These are phyloP conservation scores for Atrina japonica DNA, from an alignment of 2,888 invertebrate genomes.

Conservation along the genomic window DNA sequence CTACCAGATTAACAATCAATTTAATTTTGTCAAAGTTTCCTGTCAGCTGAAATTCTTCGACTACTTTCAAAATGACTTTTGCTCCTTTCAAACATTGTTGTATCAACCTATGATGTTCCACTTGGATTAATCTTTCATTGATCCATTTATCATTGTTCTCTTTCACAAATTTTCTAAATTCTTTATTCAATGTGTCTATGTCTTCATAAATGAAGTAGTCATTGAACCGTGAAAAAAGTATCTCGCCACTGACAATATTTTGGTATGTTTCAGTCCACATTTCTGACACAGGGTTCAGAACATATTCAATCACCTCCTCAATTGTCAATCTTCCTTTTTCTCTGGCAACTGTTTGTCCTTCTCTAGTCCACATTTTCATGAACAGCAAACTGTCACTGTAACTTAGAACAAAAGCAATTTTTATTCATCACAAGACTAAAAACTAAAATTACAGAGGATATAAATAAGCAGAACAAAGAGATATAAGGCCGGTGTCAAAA, in stretches of 20 bases:
- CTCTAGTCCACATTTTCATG: conserved; percentile 20
- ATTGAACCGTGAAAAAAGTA: conserved; percentile 32
- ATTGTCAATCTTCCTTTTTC: conserved; percentile 7
- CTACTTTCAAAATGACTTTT: conserved; percentile 35
- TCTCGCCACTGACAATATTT: conserved; percentile 26
- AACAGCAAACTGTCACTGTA: conserved; percentile 8
- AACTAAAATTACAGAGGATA: too few relatives aligned
- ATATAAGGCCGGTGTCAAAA: too few relatives aligned
- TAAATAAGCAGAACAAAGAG: too few relatives aligned
- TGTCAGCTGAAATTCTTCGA: conserved; percentile 25
- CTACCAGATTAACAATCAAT: conserved; percentile 31
- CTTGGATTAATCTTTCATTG: conserved; percentile 27
- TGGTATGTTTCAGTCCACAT: conserved; percentile 23
- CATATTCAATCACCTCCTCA: conserved; percentile 25
- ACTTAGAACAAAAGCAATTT: too few relatives aligned
- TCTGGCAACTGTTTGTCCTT: conserved; percentile 8
- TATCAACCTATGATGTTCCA: conserved; percentile 29
- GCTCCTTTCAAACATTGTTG: conserved; percentile 38
- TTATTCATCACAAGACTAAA: too few relatives aligned
- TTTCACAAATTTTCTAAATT: conserved; percentile 8
- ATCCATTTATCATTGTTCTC: conserved; percentile 27
- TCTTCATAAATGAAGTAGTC: conserved; percentile 16
- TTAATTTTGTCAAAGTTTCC: conserved; percentile 45
- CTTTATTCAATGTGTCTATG: conserved; percentile 4
- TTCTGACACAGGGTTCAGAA: conserved; percentile 14